These are phyloP conservation scores for Endomychus coccineus DNA, from an alignment of 2,888 invertebrate genomes.

Conservation along the genomic window DNA sequence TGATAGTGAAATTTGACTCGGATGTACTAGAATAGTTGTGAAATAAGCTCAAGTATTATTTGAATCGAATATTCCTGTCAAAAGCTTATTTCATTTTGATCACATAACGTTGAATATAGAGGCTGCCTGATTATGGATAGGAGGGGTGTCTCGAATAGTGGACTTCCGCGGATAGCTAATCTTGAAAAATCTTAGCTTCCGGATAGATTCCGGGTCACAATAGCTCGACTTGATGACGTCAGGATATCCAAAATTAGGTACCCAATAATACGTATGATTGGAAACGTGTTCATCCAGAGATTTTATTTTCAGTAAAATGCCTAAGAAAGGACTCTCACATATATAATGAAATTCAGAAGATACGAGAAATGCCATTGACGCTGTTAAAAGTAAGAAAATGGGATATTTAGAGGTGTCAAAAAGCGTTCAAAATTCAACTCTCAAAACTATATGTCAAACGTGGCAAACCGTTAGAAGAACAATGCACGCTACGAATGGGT, in stretches of 20 bases:
- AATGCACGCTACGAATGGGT: conserved; percentile 2
- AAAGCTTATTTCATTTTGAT: too few relatives aligned
- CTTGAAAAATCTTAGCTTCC: too few relatives aligned
- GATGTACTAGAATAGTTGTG: too few relatives aligned
- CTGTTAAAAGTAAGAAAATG: conserved; percentile 17
- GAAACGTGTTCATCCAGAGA: neutral
- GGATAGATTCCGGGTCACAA: neutral
- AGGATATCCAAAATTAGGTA: too few relatives aligned
- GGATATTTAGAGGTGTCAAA: conserved; percentile 19
- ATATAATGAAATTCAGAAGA: conserved; percentile 45
- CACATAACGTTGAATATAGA: too few relatives aligned
- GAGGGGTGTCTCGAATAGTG: too few relatives aligned
- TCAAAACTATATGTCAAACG: conserved; percentile 19
- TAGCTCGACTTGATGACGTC: neutral
- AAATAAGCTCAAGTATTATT: too few relatives aligned
- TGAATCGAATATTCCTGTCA: too few relatives aligned
- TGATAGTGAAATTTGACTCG: too few relatives aligned
- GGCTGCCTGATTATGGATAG: too few relatives aligned
- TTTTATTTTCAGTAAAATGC: conserved; percentile 3
- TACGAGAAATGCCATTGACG: conserved; percentile 16
- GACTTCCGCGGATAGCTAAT: too few relatives aligned
- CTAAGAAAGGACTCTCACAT: conserved; percentile 29
- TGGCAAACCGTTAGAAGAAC: conserved; percentile 2
- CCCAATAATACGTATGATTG: neutral
- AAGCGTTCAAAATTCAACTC: conserved; percentile 19